A percentile compares a stretch with the other conserved stretches of the same genome.
These are phyloP conservation scores for Heteromormyrus szaboi DNA, from an alignment of 2,797 vertebrate species.

Conservation along the genomic window DNA sequence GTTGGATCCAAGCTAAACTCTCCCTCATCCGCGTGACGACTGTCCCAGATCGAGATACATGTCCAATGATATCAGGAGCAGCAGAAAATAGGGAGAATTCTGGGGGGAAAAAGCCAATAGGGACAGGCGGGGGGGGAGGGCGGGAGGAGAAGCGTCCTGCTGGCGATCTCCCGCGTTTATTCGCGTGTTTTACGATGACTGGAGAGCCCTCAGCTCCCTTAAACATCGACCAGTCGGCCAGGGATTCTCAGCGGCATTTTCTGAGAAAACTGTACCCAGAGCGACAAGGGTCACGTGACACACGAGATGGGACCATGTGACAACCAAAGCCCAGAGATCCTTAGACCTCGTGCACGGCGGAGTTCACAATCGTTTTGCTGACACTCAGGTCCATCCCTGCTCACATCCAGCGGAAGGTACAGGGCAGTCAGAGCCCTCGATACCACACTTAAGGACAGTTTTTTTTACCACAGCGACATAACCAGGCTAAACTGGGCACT, in stretches of 20 bases:
- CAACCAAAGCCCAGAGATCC: neutral
- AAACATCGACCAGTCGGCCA: neutral
- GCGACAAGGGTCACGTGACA: neutral
- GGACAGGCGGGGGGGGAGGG: neutral
- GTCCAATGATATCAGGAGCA: neutral
- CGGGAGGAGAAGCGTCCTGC: neutral
- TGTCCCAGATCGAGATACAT: neutral
- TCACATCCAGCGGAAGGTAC: neutral
- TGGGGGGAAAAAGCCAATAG: slow-evolving; percentile 9
- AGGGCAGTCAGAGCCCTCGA: neutral
- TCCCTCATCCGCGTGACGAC: neutral
- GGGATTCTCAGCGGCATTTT: neutral
- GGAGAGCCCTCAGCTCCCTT: neutral
- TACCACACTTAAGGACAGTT: neutral
- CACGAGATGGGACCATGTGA: neutral
- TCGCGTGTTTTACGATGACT: neutral
- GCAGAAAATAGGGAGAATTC: neutral
- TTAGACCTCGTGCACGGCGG: neutral
- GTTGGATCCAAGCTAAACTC: neutral
- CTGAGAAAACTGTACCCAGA: neutral
- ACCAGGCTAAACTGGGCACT: neutral
- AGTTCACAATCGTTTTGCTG: neutral
- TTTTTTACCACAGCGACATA: neutral
- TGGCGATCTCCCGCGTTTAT: neutral
- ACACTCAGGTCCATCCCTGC: neutral